Conservation (phyloP, 2,797 vertebrate species). For the Smutsia temminckii region DNA sequence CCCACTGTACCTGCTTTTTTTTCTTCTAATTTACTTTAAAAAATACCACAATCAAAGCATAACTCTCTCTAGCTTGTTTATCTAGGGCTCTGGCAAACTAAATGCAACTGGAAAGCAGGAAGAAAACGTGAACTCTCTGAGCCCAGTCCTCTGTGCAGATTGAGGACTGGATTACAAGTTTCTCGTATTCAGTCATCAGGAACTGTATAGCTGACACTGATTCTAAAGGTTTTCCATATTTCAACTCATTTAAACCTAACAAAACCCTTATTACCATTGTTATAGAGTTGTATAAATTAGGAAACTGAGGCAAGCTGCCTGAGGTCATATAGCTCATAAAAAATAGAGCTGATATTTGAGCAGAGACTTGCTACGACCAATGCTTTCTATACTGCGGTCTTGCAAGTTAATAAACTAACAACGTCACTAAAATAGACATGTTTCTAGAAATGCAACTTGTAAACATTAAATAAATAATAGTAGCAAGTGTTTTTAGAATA, state of each 20-base stretch:
- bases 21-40: slow-evolving; percentile 28
- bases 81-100: neutral
- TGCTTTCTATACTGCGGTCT: neutral
- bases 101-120: neutral
- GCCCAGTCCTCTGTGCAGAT: rapidly evolving
- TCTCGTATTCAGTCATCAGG: neutral
- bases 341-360: neutral
- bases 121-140: neutral
- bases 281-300: neutral
- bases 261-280: neutral
- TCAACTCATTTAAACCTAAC: neutral
- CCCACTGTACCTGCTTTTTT: neutral
- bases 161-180: neutral
- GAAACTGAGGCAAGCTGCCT: neutral
- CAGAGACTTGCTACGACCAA: neutral
- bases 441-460: neutral
- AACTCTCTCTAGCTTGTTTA: neutral
- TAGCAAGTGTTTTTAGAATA: neutral
- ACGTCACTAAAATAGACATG: neutral
- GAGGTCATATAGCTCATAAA: neutral
- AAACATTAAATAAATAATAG: neutral
- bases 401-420: neutral
- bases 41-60: neutral
- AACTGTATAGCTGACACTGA: neutral
- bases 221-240: neutral